phyloP scores from a whole-genome alignment of 2,113 vertebrate genomes.

The Trogon surrucura region DNA sequence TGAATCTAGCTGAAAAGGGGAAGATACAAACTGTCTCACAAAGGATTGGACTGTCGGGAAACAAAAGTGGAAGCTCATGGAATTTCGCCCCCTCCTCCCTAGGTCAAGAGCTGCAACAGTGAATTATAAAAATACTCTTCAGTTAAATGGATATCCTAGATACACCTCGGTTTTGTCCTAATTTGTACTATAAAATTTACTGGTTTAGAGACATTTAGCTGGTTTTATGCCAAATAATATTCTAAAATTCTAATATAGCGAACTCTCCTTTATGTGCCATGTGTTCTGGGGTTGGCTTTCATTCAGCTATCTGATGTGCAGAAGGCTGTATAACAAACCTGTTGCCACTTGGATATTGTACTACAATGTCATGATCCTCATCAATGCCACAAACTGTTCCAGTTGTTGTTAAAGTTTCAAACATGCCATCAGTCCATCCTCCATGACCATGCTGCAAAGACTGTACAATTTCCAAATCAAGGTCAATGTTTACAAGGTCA shows the following conservation, averaged over 20 bases:
- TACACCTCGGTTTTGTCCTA: not conserved
- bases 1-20: not conserved
- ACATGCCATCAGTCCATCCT: constrained; percentile 99
- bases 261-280: not conserved
- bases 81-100: not conserved
- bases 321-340: constrained; percentile 78
- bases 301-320: not conserved
- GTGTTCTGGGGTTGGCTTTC: not conserved
- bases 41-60: not conserved
- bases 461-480: constrained; percentile 98
- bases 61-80: not conserved
- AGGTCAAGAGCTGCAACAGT: not conserved
- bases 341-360: constrained; percentile 98
- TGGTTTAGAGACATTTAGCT: not conserved
- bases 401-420: constrained; percentile 98
- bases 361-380: constrained; percentile 98
- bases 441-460: constrained; percentile 98
- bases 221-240: not conserved
- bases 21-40: not conserved
- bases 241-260: not conserved
- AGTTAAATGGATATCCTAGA: not conserved
- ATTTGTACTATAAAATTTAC: not conserved
- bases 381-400: constrained; percentile 98
- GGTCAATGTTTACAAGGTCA: constrained; percentile 97
- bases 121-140: not conserved